Conservation (phyloP, 2,888 invertebrate species). For the Thymelicus acteon region DNA sequence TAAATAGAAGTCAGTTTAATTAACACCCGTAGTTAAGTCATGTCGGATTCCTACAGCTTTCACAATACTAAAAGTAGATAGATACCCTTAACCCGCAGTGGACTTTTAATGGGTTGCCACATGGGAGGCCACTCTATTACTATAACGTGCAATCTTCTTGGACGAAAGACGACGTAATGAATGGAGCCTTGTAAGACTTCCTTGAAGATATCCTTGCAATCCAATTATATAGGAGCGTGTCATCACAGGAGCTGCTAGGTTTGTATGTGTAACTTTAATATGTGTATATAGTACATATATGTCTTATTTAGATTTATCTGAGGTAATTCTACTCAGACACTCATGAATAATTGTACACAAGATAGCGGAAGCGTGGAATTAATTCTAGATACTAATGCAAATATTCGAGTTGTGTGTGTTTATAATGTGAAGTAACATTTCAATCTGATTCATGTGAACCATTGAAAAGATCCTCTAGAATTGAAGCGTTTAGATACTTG, state of each 20-base stretch:
- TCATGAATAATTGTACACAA: conserved; percentile 9
- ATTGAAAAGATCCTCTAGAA: no score
- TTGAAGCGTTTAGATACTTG: no score
- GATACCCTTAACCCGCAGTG: no score
- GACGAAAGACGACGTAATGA: not conserved
- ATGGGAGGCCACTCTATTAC: no score
- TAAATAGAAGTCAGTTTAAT: no score
- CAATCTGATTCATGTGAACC: not conserved
- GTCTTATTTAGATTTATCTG: not conserved
- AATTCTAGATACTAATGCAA: conserved; percentile 4
- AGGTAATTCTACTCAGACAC: conserved; percentile 2
- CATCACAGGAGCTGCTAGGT: not conserved
- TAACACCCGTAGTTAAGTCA: no score
- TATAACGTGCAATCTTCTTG: not conserved
- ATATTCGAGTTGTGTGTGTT: not conserved
- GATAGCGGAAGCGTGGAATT: conserved; percentile 9
- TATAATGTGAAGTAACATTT: not conserved
- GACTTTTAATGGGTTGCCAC: no score
- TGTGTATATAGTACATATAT: not conserved
- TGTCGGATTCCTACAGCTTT: no score
- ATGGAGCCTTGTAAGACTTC: not conserved
- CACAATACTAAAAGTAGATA: no score
- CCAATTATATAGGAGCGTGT: conserved; percentile 25
- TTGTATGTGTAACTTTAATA: not conserved
- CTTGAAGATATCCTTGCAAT: conserved; percentile 11